Conservation (phyloP, 2,888 invertebrate genomes). For the Hypercompe scribonia region DNA sequence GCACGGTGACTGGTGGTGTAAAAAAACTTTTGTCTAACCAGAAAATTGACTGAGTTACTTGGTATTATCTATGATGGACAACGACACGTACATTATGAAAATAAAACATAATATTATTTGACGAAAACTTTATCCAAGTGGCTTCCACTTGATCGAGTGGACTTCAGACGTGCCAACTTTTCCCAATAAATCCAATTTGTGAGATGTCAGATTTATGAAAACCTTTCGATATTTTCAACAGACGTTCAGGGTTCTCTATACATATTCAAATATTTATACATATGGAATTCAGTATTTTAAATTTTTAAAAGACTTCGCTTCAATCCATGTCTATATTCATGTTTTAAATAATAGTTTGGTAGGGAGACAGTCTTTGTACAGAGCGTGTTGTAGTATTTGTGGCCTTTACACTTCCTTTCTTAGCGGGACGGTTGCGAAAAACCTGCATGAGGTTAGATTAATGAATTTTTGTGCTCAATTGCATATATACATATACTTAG, state of each 20-base stretch:
- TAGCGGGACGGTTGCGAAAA: too few species aligned
- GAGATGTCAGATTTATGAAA: constrained; percentile 35
- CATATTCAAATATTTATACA: neutral
- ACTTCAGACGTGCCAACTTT: constrained; percentile 49
- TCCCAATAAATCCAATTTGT: constrained; percentile 55
- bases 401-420: neutral
- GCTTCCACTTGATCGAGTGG: constrained; percentile 38
- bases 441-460: neutral
- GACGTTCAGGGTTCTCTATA: neutral
- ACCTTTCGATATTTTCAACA: constrained; percentile 6
- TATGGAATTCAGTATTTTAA: neutral
- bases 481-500: neutral
- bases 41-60: neutral
- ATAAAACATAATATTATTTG: neutral
- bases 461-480: neutral
- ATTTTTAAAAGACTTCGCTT: neutral
- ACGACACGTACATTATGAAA: neutral
- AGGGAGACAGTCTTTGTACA: constrained; percentile 7
- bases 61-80: neutral
- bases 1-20: neutral
- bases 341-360: constrained; percentile 2
- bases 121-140: constrained; percentile 12
- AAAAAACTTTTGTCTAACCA: neutral
- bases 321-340: neutral
- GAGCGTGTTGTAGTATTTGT: constrained; percentile 5